phyloP scores from a whole-genome alignment of 37 sponge, comb jelly and placozoan genomes.

The Dysidea cf. avara region DNA sequence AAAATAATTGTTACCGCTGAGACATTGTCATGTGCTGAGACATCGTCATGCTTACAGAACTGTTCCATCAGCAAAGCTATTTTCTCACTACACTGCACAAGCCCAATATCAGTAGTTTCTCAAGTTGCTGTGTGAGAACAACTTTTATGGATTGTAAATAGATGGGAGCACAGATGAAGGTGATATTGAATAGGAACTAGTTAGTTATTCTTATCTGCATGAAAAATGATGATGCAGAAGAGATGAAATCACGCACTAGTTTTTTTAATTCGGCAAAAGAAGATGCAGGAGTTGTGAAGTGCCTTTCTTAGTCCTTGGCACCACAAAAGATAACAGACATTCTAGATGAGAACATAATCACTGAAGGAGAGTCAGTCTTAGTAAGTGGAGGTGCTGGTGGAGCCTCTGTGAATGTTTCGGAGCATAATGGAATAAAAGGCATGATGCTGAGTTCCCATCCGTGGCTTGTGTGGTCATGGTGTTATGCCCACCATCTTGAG shows the following conservation, averaged over 20 bases:
- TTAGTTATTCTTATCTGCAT: background rate
- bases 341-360: too few relatives aligned
- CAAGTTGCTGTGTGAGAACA: background rate
- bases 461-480: too few relatives aligned
- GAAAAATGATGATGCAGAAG: constrained; percentile 1
- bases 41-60: too few relatives aligned
- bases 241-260: background rate
- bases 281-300: background rate
- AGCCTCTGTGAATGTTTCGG: constrained; percentile 2
- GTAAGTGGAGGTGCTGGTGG: too few relatives aligned
- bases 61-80: too few relatives aligned
- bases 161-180: constrained; percentile 1
- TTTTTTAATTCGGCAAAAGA: background rate
- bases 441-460: too few relatives aligned
- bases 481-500: too few relatives aligned
- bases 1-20: background rate
- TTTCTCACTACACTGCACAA: background rate
- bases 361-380: too few relatives aligned
- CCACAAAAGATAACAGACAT: too few relatives aligned
- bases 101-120: background rate
- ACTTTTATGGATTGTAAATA: background rate
- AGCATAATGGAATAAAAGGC: constrained; percentile 20
- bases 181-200: background rate
- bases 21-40: background rate
- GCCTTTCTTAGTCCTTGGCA: constrained; percentile 8